phyloP scores from a whole-genome alignment of 2,797 vertebrate species.

The Enteromius treurensis region DNA sequence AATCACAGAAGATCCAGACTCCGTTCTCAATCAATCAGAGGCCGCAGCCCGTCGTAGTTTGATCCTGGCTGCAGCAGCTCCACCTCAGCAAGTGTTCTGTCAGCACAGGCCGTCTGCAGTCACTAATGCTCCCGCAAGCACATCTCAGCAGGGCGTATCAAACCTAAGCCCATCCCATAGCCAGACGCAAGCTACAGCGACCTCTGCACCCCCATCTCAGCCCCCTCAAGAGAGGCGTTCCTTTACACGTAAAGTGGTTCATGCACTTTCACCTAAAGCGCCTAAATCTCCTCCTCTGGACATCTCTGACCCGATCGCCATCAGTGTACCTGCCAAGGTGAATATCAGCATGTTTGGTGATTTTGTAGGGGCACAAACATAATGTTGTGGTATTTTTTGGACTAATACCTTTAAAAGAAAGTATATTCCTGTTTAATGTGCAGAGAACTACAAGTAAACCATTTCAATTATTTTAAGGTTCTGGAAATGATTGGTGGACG shows the following conservation, averaged over 20 bases:
- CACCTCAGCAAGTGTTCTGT: constrained; percentile 66
- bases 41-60: constrained; percentile 66
- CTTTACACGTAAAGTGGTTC: constrained; percentile 69
- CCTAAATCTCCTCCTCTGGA: constrained; percentile 72
- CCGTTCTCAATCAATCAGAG: constrained; percentile 70
- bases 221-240: constrained; percentile 66
- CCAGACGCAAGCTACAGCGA: constrained; percentile 55
- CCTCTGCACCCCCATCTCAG: constrained; percentile 38
- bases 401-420: not conserved
- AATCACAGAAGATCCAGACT: constrained; percentile 70
- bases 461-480: constrained; percentile 61
- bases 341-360: not conserved
- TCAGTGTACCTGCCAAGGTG: constrained; percentile 77
- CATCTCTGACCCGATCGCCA: constrained; percentile 77
- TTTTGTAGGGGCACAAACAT: not conserved
- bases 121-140: constrained; percentile 60
- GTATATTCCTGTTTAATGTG: not conserved
- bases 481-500: constrained; percentile 78
- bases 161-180: constrained; percentile 63
- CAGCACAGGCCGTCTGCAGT: constrained; percentile 62
- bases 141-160: constrained; percentile 55
- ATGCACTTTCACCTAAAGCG: constrained; percentile 64
- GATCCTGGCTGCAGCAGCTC: constrained; percentile 65
- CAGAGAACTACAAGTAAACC: not conserved
- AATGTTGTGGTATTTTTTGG: not conserved